Conservation (phyloP, 2,888 invertebrate species). For the Drosophila mayaguana region DNA sequence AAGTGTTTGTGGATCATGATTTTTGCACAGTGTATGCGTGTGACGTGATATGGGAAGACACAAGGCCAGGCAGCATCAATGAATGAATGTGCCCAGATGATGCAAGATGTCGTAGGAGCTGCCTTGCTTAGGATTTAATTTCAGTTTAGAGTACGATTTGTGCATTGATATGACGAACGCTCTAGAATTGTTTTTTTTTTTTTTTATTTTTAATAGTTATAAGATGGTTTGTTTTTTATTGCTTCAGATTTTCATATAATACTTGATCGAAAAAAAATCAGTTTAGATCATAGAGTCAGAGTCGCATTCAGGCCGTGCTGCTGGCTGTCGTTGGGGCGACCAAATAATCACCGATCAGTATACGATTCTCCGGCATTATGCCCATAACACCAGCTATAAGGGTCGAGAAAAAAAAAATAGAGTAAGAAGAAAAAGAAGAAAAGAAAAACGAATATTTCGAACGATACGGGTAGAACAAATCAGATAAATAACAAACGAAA, state of each 20-base stretch:
- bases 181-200: conserved; percentile 1
- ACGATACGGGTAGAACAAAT: neutral
- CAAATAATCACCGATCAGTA: conserved; percentile 88
- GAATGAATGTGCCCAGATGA: conserved; percentile 23
- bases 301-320: conserved; percentile 64
- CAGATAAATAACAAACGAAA: neutral
- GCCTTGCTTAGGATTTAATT: neutral
- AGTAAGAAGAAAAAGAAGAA: conserved; percentile 35
- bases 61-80: conserved; percentile 60
- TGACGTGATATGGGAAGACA: conserved; percentile 55
- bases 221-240: conserved; percentile 1
- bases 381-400: conserved; percentile 86
- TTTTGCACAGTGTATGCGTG: conserved; percentile 31
- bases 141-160: conserved; percentile 31
- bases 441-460: conserved; percentile 25
- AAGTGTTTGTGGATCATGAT: conserved; percentile 1
- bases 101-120: conserved; percentile 9
- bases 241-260: conserved; percentile 40
- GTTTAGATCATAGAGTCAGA: conserved; percentile 7
- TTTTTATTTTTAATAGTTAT: neutral
- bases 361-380: conserved; percentile 88
- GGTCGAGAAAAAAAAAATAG: conserved; percentile 37
- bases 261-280: conserved; percentile 48
- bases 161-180: conserved; percentile 77
- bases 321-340: conserved; percentile 86